A percentile compares a stretch with the other conserved stretches of the same genome.
These are phyloP conservation scores for Diploptera punctata DNA, from an alignment of 2,888 invertebrate species.

Conservation along the genomic window DNA sequence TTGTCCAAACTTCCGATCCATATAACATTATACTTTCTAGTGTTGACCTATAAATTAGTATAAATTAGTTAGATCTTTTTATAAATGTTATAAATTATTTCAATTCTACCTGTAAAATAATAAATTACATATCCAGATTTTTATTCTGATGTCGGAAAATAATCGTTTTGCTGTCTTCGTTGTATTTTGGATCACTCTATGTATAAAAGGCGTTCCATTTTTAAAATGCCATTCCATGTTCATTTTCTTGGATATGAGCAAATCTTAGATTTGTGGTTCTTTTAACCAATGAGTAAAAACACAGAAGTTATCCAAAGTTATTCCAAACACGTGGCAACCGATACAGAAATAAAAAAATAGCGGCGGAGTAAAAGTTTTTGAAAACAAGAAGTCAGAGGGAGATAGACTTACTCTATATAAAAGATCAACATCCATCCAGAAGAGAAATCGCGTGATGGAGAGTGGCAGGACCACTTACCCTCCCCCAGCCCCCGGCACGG, in stretches of 20 bases:
- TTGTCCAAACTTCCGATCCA: no score
- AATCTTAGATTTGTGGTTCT: background rate
- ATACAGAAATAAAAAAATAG: background rate
- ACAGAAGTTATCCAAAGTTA: background rate
- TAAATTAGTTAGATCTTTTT: no score
- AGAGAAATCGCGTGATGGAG: slow-evolving; percentile 17
- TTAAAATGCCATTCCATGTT: no score
- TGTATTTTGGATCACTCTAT: no score
- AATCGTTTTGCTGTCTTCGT: no score
- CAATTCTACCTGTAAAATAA: no score
- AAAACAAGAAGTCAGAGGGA: slow-evolving; percentile 17
- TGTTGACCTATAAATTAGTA: no score
- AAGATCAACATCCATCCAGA: slow-evolving; percentile 20
- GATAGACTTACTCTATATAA: slow-evolving; percentile 4
- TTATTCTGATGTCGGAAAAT: no score
- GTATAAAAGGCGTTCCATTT: no score
- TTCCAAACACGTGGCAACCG: background rate
- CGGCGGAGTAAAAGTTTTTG: background rate
- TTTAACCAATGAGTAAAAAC: slow-evolving; percentile 1
- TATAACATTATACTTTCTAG: no score
- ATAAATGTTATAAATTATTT: no score
- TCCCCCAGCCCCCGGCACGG: background rate
- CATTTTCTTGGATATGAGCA: background rate
- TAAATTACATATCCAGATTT: no score
- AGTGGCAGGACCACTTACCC: slow-evolving; percentile 27